Evolutionary conservation across 1,140 invertebrate species (phyloP).

Genomic region (Drosophila nannoptera): DNA sequence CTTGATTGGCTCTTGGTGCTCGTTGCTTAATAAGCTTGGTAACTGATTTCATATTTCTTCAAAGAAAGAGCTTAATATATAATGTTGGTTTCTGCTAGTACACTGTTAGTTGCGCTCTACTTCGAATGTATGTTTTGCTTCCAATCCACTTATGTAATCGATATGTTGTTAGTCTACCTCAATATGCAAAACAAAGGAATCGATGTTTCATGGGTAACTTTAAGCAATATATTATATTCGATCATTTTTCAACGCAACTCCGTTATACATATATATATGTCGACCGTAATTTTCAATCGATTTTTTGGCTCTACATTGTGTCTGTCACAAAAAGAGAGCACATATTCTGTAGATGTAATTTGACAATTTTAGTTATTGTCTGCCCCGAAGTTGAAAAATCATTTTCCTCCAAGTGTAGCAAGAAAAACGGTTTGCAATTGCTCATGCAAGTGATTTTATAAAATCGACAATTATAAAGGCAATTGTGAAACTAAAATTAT

Average conservation of each 20-base stretch:
- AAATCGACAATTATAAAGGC: not conserved
- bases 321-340: slow-evolving; percentile 22
- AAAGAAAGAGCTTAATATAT: too few relatives aligned
- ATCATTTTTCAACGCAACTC: not conserved
- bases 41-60: too few relatives aligned
- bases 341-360: slow-evolving; percentile 34
- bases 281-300: slow-evolving; percentile 1
- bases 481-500: slow-evolving; percentile 14
- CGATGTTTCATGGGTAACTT: not conserved
- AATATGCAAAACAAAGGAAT: not conserved
- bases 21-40: too few relatives aligned
- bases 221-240: not conserved
- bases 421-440: slow-evolving; percentile 1
- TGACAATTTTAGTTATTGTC: slow-evolving; percentile 12
- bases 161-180: not conserved
- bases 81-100: too few relatives aligned
- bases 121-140: slow-evolving; percentile 36
- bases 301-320: not conserved
- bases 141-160: slow-evolving; percentile 14
- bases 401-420: slow-evolving; percentile 15
- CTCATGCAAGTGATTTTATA: slow-evolving; percentile 17
- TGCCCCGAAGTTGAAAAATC: slow-evolving; percentile 8
- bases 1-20: too few relatives aligned
- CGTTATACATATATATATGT: not conserved
- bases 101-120: too few relatives aligned